Evolutionary conservation across 2,797 vertebrate species (phyloP), one percentile per base, ranked within the genome.

Genomic region (Etheostoma nigrum): DNA sequence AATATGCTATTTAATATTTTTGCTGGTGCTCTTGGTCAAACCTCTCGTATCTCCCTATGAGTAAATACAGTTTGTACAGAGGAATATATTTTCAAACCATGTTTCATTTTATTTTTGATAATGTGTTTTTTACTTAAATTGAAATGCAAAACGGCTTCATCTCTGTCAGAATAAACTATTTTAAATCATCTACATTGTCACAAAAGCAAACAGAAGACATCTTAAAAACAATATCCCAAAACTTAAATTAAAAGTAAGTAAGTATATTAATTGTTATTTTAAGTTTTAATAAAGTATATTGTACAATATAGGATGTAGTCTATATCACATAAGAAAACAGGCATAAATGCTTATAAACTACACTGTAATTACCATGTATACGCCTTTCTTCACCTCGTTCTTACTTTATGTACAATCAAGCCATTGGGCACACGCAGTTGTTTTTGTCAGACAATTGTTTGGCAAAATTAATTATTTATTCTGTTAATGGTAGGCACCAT

Each of bases 1-100:
- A 89, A 84, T 88, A 87, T 90, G 67, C 79, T 93, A 93, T 94
- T 94, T 94, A 92, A 93, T 90, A 84, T 90, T 91, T 89, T 90
- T 90, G 87, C 84, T 91, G 94, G 93, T 95, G 93, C 94, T 95
- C 63, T 85, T 76, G 70, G 71, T 92, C 91, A 82, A 80, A 91
- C 77, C 78, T 92, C 84, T 91, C 55, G 27, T 84, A 72, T 88
- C 66, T 84, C 78, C 78, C 69, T 70, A 76, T 83, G 85, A 89
- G 75, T 81, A 79, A 89, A 86, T 63, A 53, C 84, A 87, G 51
- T 85, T 91, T 95, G 91, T 94, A 94, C 91, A 94, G 89, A 91
- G 81, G 87, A 92, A 92, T 92, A 89, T 91, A 92, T 88, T 89
- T 92, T 91, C 82, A 83, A 68, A 67, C 76, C 67, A 73, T 84